Conservation (phyloP, 2,113 vertebrate species). For the Chaetorhynchus papuensis region DNA sequence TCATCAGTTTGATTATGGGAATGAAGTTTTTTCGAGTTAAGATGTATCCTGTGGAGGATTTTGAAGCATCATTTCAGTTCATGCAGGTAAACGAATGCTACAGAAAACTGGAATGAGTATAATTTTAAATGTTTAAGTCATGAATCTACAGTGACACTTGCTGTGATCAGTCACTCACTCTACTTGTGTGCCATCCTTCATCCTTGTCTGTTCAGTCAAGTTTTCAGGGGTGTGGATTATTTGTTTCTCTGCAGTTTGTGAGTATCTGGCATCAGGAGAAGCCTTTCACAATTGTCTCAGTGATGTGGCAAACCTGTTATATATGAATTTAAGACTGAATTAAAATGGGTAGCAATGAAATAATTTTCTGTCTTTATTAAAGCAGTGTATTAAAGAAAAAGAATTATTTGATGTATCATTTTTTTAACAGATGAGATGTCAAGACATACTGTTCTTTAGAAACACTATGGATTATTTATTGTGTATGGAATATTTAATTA, state of each 20-base stretch:
- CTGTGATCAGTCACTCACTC: neutral
- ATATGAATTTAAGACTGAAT: neutral
- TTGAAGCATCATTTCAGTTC: slow-evolving; percentile 98
- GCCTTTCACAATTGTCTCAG: neutral
- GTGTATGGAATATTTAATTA: neutral
- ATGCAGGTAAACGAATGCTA: slow-evolving; percentile 82
- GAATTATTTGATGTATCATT: neutral
- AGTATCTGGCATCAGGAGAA: neutral
- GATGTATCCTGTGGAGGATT: slow-evolving; percentile 98
- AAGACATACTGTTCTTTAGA: neutral
- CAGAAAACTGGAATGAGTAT: neutral
- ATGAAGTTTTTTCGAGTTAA: slow-evolving; percentile 99
- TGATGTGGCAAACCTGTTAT: neutral
- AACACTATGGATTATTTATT: neutral
- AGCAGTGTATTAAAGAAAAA: neutral
- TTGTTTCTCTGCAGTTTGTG: neutral
- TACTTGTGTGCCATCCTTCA: neutral
- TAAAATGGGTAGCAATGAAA: neutral
- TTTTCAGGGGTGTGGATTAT: neutral
- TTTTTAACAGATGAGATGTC: neutral
- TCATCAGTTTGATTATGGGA: slow-evolving; percentile 98
- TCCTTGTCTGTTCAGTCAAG: neutral
- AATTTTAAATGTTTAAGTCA: neutral
- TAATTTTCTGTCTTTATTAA: neutral
- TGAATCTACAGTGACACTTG: neutral